Evolutionary conservation across 2,888 invertebrate genomes (phyloP).

Genomic region (Drosophila kuntzei): DNA sequence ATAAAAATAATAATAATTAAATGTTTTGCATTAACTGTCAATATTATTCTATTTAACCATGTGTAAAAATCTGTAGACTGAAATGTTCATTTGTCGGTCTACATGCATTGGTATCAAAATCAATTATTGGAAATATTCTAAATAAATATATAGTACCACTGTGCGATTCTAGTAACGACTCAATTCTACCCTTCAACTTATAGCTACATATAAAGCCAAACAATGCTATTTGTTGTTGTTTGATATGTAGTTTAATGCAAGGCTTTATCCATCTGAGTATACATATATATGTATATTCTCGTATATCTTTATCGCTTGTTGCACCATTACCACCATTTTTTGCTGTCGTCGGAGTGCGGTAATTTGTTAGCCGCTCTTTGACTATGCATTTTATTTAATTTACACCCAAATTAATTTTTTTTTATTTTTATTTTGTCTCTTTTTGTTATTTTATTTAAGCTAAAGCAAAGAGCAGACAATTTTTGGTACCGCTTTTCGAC

Average conservation of each 20-base stretch:
- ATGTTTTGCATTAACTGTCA: background rate
- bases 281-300: conserved; percentile 5
- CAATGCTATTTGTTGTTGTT: conserved; percentile 10
- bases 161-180: background rate
- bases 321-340: conserved; percentile 28
- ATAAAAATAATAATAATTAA: background rate
- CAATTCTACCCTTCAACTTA: background rate
- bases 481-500: conserved; percentile 28
- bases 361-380: conserved; percentile 60
- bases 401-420: conserved; percentile 65
- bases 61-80: no score
- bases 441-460: conserved; percentile 38
- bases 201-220: background rate
- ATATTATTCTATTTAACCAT: no score
- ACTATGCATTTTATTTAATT: conserved; percentile 69
- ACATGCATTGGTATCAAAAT: no score
- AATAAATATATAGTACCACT: conserved; percentile 1
- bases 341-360: conserved; percentile 62
- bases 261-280: conserved; percentile 34
- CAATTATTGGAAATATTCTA: background rate
- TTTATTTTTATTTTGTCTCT: conserved; percentile 14
- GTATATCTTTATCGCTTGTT: conserved; percentile 43
- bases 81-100: background rate
- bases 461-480: conserved; percentile 27
- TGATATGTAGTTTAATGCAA: conserved; percentile 42